Evolutionary conservation across 1,140 invertebrate species (phyloP), one percentile per base, ranked within the genome.

Genomic region (Euura saliciscinereae): DNA sequence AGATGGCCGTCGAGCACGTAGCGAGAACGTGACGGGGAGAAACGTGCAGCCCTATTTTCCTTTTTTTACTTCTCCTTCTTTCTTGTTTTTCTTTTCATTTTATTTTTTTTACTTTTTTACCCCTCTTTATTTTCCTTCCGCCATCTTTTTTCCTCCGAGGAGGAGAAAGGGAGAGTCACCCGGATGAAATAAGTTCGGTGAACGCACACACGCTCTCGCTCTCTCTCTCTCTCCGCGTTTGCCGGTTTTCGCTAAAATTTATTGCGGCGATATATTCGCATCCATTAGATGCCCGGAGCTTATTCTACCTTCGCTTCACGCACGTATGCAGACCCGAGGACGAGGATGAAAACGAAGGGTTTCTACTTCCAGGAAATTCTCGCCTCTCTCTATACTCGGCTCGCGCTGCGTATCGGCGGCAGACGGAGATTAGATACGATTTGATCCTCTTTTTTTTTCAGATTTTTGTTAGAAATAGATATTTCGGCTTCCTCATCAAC

Each of bases 231-330:
- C 4, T 11, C 43, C 68, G 45, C 68, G 43, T 44, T 69, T 44
- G 10, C 44, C 65, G 82, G 82, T 87, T 86, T 86, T 88, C 85
- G 82, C 80, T 78, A 28, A 85, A 87, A 88, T 88, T 88, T 88
- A 88, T 88, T 86, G 80, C 86, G 28, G 82, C 85, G 85, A 88
- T 88, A 88, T 88, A 88, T 87, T 88, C 85, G 81, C 85, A 85
- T 88, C 85, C 85, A 88, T 88, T 87, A 87, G 86, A 84, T 84
- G 84, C 78, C 79, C 4, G 13, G 8, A 64, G 13, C 4, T 7
- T 42, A 4, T 7, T 4, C 4, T 44, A 28, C 66, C 8, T 7
- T 28, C 66, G 11, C 28, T 8, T 42, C 66, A 11, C 8, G 7
- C 43, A 13, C 66, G 46, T 28, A 28, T 28, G 28, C 28, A 28